These are phyloP conservation scores for Acrobasis consociella DNA, from an alignment of 2,888 invertebrate genomes.

Conservation along the genomic window DNA sequence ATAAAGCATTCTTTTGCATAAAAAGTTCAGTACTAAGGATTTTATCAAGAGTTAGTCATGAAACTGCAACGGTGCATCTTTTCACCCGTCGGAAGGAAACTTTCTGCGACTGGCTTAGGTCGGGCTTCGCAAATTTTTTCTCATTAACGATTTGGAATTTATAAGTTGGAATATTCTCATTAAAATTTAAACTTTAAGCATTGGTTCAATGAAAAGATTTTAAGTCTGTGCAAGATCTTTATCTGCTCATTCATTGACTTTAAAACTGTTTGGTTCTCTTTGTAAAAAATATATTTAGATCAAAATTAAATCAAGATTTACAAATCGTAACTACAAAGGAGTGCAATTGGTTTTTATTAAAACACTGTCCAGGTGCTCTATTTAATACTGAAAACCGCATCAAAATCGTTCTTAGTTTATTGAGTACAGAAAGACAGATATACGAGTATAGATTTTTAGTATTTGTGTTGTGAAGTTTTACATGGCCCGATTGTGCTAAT, in stretches of 20 bases:
- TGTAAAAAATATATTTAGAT: background rate
- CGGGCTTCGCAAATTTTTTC: constrained; percentile 43
- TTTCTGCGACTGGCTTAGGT: constrained; percentile 46
- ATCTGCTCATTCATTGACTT: constrained; percentile 4
- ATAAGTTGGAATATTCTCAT: constrained; percentile 47
- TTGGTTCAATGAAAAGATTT: constrained; percentile 23
- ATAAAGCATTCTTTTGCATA: constrained; percentile 34
- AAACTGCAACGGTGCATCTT: constrained; percentile 58
- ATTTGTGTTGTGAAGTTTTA: no score
- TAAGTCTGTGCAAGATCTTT: background rate
- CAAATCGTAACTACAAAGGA: no score
- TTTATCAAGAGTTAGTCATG: constrained; percentile 7
- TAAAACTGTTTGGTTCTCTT: background rate
- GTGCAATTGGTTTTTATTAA: no score
- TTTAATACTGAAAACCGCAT: no score
- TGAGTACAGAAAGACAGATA: no score
- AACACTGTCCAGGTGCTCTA: no score
- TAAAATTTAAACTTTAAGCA: constrained; percentile 33
- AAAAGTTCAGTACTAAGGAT: background rate
- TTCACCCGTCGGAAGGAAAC: constrained; percentile 53
- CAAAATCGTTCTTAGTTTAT: no score
- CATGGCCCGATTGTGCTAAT: no score
- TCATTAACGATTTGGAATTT: constrained; percentile 56
- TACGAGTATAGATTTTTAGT: no score
- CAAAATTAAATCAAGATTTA: no score